Base-by-base conservation (phyloP, 1,140 invertebrate species). In the Magallana angulata region DNA sequence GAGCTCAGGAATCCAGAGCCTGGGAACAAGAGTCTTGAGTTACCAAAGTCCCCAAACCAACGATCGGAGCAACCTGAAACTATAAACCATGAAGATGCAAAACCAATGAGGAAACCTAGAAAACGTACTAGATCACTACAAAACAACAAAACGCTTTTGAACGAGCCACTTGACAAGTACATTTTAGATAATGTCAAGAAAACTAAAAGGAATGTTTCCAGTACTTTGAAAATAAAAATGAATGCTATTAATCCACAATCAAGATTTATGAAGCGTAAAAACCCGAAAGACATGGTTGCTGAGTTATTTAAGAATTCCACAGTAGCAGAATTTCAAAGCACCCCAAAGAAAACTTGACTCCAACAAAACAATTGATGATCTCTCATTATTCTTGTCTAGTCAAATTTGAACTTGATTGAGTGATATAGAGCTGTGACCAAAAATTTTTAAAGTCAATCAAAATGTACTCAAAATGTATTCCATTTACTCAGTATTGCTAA, bases 101-200 rank as follows among this genome's bases (percentile, higher is more conserved):
- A 76, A 76, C 68, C 68, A 76, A 11, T 76, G 68, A 76, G 68
- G 14, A 76, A 76, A 76, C 68, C 68, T 8, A 76, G 68, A 12
- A 76, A 76, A 36, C 24, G 24, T 11, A 76, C 6, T 9, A 76
- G 68, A 12, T 76, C 68, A 30, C 36, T 76, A 76, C 68, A 76
- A 36, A 76, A 2, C 9, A 76, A 76, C 11, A 76, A 76, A 30
- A 76, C 68, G 12, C 24, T 76, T 30, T 9, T 76, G 68, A 76
- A 76, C 4, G 68, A 76, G 36, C 24, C 68, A 24, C 12, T 76
- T 12, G 68, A 76, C 12, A 76, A 76, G 14, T 76, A 76, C 68
- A 76, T 76, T 76, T 76, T 12, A 76, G 68, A 76, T 30, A 76
- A 76, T 36, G 7, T 76, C 9, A 76, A 9, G 24, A 76, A 30